Conservation (phyloP, 1,140 invertebrate genomes). For the Lucilia cuprina region DNA sequence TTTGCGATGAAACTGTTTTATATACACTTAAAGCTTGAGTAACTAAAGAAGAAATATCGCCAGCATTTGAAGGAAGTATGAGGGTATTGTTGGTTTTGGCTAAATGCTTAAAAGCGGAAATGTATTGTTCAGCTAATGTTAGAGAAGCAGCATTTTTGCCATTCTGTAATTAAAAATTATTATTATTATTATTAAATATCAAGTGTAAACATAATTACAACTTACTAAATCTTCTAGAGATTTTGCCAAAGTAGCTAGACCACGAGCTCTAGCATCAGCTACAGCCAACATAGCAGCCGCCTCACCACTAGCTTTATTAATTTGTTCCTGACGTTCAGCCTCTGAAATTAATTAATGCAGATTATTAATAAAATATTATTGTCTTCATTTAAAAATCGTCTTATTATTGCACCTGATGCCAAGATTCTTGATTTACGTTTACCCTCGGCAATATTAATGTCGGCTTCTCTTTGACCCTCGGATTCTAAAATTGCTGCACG, state of each 20-base stretch:
- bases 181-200: no score
- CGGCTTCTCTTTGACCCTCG: constrained; percentile 91
- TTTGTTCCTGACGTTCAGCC: constrained; percentile 85
- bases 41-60: constrained; percentile 85
- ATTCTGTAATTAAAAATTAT: constrained; percentile 65
- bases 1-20: constrained; percentile 49
- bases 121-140: constrained; percentile 94
- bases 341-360: constrained; percentile 65
- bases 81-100: constrained; percentile 94
- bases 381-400: not conserved
- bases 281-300: constrained; percentile 86
- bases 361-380: not conserved
- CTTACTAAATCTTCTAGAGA: constrained; percentile 65
- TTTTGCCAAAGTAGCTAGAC: constrained; percentile 77
- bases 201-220: not conserved
- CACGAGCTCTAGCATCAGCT: constrained; percentile 82
- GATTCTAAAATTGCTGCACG: constrained; percentile 96
- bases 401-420: constrained; percentile 75
- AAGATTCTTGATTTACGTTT: constrained; percentile 90
- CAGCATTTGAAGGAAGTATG: constrained; percentile 89
- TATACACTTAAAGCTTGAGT: constrained; percentile 73
- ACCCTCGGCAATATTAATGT: constrained; percentile 98
- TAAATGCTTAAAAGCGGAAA: constrained; percentile 89
- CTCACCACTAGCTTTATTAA: constrained; percentile 87
- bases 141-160: constrained; percentile 89